Evolutionary conservation across 2,797 vertebrate species (phyloP).

Genomic region (Myotis planiceps): DNA sequence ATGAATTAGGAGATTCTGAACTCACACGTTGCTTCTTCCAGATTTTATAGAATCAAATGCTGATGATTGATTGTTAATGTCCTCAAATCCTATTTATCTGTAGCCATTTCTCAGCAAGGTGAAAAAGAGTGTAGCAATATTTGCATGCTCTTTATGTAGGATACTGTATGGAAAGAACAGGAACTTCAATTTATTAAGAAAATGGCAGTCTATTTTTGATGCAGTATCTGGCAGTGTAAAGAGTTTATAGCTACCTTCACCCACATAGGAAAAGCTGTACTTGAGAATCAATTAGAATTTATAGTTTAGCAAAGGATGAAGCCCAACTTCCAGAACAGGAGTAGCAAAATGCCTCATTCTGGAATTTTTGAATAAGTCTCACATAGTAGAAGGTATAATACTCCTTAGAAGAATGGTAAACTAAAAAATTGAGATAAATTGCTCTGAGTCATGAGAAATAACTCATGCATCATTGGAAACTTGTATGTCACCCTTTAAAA

Average conservation of each 20-base stretch:
- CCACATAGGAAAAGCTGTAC: not conserved
- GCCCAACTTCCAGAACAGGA: not conserved
- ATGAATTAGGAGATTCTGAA: not conserved
- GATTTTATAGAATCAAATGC: not conserved
- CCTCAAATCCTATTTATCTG: not conserved
- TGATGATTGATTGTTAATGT: not conserved
- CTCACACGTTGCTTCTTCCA: not conserved
- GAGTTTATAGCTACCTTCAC: not conserved
- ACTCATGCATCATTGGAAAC: not conserved
- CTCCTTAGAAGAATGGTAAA: not conserved
- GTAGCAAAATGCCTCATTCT: not conserved
- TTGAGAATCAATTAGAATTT: not conserved
- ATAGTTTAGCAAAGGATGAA: conserved; percentile 20
- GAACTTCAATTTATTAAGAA: not conserved
- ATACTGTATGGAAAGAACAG: not conserved
- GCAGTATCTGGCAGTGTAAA: not conserved
- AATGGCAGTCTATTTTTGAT: not conserved
- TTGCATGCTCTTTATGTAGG: not conserved
- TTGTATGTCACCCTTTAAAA: not conserved
- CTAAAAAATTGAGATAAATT: not conserved
- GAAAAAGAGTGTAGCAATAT: not conserved
- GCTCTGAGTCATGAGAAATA: not conserved
- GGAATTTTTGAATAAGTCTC: not conserved
- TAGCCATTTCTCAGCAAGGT: not conserved
- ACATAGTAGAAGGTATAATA: not conserved